A percentile compares a stretch with the other conserved stretches of the same genome.
phyloP scores from a whole-genome alignment of 2,888 invertebrate species.

The Mythimna pallens region DNA sequence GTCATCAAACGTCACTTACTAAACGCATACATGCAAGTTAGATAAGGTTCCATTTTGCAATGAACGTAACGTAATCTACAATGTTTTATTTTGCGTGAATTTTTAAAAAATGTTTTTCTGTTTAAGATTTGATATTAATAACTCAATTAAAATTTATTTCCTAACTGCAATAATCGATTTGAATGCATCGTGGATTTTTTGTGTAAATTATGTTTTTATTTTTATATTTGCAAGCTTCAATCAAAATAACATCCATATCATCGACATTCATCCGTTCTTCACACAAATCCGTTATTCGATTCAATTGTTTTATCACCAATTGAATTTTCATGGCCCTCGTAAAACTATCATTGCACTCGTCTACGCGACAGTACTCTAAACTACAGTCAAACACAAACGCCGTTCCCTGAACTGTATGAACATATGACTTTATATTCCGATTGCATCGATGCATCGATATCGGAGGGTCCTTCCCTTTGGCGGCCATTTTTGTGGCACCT shows the following conservation, averaged over 20 bases:
- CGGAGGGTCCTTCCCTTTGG: conserved; percentile 51
- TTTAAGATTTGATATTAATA: neutral
- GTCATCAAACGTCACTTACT: conserved; percentile 64
- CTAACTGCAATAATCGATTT: neutral
- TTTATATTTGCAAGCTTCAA: neutral
- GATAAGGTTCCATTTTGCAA: conserved; percentile 72
- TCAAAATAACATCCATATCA: neutral
- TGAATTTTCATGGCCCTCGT: conserved; percentile 48
- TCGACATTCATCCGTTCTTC: conserved; percentile 4
- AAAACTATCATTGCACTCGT: conserved; percentile 52
- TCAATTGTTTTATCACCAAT: conserved; percentile 43
- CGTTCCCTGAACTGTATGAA: conserved; percentile 65
- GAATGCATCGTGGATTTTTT: neutral
- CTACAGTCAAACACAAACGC: conserved; percentile 55
- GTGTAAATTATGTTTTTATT: neutral
- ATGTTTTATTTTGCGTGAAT: neutral
- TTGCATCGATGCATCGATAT: conserved; percentile 62
- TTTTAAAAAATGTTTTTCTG: neutral
- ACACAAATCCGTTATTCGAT: conserved; percentile 3
- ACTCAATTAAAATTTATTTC: neutral
- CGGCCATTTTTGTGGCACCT: conserved; percentile 56
- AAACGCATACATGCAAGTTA: conserved; percentile 63
- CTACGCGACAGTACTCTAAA: conserved; percentile 58
- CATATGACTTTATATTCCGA: conserved; percentile 60
- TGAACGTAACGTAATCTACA: conserved; percentile 13